Conservation (phyloP, 2,113 vertebrate genomes). For the Actenoides hombroni region DNA sequence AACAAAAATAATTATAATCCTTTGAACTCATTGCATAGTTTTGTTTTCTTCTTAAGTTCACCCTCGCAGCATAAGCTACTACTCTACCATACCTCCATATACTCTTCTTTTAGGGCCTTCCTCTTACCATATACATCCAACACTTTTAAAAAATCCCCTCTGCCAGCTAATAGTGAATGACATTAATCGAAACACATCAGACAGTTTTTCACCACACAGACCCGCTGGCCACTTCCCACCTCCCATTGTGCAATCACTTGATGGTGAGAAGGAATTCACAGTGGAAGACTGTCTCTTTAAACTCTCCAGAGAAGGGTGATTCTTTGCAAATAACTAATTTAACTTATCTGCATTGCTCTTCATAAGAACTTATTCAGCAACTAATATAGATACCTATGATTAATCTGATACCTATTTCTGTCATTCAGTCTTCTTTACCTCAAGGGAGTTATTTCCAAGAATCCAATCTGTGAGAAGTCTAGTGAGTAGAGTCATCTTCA, state of each 20-base stretch:
- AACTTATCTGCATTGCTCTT: not conserved
- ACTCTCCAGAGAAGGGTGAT: not conserved
- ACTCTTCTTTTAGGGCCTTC: not conserved
- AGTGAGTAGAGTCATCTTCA: not conserved
- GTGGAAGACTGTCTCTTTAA: not conserved
- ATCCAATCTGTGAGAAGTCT: not conserved
- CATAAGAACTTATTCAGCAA: not conserved
- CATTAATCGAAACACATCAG: constrained; percentile 6
- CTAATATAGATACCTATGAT: not conserved
- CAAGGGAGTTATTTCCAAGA: not conserved
- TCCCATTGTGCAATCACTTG: not conserved
- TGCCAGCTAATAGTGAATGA: not conserved
- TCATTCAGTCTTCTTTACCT: not conserved
- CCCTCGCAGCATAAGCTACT: not conserved
- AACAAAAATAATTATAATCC: not conserved
- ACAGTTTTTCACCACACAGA: not conserved
- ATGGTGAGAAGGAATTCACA: not conserved
- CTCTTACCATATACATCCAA: not conserved
- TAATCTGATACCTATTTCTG: not conserved
- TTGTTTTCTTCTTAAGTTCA: not conserved
- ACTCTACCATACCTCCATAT: not conserved
- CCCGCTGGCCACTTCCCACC: too few species aligned
- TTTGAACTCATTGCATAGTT: not conserved
- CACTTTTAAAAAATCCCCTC: not conserved
- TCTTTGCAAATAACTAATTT: not conserved